Evolutionary conservation across 2,797 vertebrate species (phyloP).

Genomic region (Sebastes goodei): DNA sequence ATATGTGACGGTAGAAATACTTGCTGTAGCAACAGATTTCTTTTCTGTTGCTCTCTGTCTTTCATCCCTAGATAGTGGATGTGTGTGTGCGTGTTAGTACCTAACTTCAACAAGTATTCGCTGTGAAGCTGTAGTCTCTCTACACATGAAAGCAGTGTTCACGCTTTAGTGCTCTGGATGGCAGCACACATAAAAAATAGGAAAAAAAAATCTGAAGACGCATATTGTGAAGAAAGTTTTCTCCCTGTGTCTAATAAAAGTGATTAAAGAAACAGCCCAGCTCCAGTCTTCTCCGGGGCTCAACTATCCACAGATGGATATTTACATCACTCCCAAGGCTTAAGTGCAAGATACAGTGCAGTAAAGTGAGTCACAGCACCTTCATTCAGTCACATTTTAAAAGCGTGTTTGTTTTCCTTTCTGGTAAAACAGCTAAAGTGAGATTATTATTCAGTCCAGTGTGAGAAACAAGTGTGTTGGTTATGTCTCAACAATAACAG

Average conservation of each 20-base stretch:
- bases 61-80: background rate
- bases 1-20: slow-evolving; percentile 14
- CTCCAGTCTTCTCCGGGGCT: background rate
- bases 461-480: background rate
- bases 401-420: background rate
- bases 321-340: background rate
- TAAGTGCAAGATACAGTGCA: background rate
- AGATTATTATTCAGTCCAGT: background rate
- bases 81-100: slow-evolving; percentile 2
- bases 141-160: background rate
- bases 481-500: background rate
- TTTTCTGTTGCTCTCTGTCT: background rate
- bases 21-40: slow-evolving; percentile 21
- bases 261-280: background rate
- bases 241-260: background rate
- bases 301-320: background rate
- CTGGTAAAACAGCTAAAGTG: background rate
- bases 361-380: background rate
- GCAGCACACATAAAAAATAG: background rate
- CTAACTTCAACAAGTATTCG: slow-evolving; percentile 16
- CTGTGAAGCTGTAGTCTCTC: background rate
- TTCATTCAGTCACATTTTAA: background rate
- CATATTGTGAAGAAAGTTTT: background rate
- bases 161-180: background rate
- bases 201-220: background rate